Evolutionary conservation across 2,797 vertebrate genomes (phyloP), one percentile per base, ranked within the genome.

Genomic region (Hypotaenidia okinawae): DNA sequence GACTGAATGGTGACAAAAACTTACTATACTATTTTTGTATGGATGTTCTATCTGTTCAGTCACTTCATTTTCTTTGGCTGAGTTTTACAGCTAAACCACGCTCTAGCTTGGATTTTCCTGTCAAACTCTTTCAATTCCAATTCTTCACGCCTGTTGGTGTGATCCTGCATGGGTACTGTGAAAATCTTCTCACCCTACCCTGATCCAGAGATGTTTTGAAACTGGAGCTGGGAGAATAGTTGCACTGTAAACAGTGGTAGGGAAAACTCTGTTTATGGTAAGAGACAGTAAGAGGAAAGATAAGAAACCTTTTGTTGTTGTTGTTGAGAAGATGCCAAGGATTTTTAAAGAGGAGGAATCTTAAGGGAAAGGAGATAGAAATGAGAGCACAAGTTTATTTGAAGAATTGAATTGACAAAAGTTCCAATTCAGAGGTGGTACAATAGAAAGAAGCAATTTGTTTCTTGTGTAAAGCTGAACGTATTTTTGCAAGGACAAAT

Each of bases 241-340:
- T 77, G 27, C 21, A 17, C 7, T 82, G 19, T 69, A 73, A 77
- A 54, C 15, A 43, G 32, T 24, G 49, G 77, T 4, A 82, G 22
- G 8, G 25, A 73, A 59, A 59, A 28, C 10, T 37, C 39, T 11
- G 11, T 32, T 76, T 85, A 63, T 6, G 19, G 47, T 79, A 61
- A 93, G 61, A 39, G 41, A 62, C 16, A 78, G 23, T 39, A 92
- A 55, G 33, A 74, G 15, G 22, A 63, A 77, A 63, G 2, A 58
- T n/a, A 66, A 52, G n/a, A 84, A 62, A 2, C 1, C 4, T 2
- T 5, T 4, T 6, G 19, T 6, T 62, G 15, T 10, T 43, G 11
- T 30, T 11, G 5, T 35, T 75, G 33, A 70, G 32, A 79, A 73
- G 21, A 66, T 6, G 4, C 24, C 17, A 81, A 79, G 41, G 69